phyloP scores from a whole-genome alignment of 2,113 vertebrate genomes.

The Andinoacara biseriatus region DNA sequence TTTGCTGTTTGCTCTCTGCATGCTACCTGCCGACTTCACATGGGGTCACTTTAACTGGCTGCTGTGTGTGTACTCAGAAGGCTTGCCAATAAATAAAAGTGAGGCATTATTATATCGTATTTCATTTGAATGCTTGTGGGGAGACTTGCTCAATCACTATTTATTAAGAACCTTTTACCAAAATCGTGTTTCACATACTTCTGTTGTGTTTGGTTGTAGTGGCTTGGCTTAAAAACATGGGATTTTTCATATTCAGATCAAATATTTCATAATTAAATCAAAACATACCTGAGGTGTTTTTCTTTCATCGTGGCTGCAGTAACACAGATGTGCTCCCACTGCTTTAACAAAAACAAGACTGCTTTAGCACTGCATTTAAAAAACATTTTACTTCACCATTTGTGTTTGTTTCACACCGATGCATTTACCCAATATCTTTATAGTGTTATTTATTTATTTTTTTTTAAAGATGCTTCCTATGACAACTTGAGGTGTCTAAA shows the following conservation, averaged over 20 bases:
- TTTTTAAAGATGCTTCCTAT: conserved; percentile 20
- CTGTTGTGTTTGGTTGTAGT: conserved; percentile 15
- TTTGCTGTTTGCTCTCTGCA: conserved; percentile 70
- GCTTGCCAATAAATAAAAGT: conserved; percentile 66
- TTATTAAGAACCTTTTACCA: conserved; percentile 47
- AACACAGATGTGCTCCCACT: conserved; percentile 24
- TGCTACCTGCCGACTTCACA: conserved; percentile 75
- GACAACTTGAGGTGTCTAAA: conserved; percentile 52
- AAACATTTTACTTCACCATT: neutral
- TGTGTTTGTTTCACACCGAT: conserved; percentile 11
- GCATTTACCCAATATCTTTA: conserved; percentile 30
- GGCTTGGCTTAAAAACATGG: conserved; percentile 3
- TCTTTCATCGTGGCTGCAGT: conserved; percentile 27
- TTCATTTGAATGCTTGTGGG: conserved; percentile 48
- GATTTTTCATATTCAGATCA: conserved; percentile 45
- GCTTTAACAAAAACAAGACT: conserved; percentile 4
- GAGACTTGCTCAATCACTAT: conserved; percentile 43
- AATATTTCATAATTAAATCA: conserved; percentile 46
- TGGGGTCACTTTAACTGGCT: conserved; percentile 56
- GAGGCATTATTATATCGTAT: conserved; percentile 51
- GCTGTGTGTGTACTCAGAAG: conserved; percentile 35
- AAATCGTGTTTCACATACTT: conserved; percentile 19
- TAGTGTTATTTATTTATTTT: neutral
- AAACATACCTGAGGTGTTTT: conserved; percentile 32
- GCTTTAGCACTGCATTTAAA: neutral